Conservation (phyloP, 2,797 vertebrate species). For the Vireo griseus region DNA sequence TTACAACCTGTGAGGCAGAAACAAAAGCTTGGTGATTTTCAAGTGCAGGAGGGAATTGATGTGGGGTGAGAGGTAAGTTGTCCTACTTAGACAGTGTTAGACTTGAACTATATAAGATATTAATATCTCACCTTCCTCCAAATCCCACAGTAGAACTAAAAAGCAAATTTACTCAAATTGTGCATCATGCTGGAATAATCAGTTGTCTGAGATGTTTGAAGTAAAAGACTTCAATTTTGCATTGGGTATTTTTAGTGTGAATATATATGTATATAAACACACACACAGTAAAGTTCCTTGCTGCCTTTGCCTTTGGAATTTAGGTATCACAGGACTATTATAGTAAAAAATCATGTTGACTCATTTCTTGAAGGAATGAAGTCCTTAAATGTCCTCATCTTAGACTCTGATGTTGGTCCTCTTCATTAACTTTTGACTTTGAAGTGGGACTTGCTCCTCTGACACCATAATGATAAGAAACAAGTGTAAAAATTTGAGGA, state of each 20-base stretch:
- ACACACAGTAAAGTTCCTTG: neutral
- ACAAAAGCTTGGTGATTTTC: neutral
- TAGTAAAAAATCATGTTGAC: neutral
- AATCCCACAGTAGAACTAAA: neutral
- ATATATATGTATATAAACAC: neutral
- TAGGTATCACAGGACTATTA: neutral
- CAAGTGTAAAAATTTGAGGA: neutral
- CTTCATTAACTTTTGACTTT: neutral
- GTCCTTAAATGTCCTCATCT: neutral
- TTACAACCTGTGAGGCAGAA: neutral
- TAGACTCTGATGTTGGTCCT: neutral
- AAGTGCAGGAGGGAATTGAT: neutral
- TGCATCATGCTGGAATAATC: neutral
- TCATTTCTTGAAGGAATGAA: neutral
- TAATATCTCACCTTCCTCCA: neutral
- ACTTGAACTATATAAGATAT: neutral
- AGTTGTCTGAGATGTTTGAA: neutral
- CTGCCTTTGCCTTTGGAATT: neutral
- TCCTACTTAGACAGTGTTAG: neutral
- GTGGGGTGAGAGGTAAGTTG: neutral
- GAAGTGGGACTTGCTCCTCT: neutral
- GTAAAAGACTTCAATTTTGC: neutral
- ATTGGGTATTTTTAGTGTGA: neutral
- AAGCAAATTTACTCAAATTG: neutral
- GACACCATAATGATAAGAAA: neutral